Evolutionary conservation across 1,140 invertebrate species (phyloP), one percentile per base, ranked within the genome.

Genomic region (Philaenus spumarius): DNA sequence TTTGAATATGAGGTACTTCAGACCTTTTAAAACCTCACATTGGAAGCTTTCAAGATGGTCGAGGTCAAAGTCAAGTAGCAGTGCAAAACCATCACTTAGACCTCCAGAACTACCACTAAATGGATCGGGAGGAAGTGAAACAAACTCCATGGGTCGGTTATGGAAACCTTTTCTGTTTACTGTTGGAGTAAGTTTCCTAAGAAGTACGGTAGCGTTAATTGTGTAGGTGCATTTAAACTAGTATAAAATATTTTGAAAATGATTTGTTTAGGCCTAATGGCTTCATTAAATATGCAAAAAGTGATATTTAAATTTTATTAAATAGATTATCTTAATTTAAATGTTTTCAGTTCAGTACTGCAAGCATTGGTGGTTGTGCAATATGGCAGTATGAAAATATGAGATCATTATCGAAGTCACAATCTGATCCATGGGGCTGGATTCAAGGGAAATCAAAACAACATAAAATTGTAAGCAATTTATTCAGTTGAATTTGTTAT

Each of bases 371-470:
- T 11, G 85, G 83, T 40, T 87, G 85, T 68, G 80, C 87, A 17
- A 87, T 95, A 59, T 90, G 89, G 86, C 86, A 94, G 72, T 95
- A 95, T 81, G 92, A 96, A 74, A 82, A 80, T 64, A 77, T 91
- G 66, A 75, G 88, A 60, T 70, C 76, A 40, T 17, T 20, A 5
- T 17, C 40, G 12, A 15, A 17, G 19, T 17, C 19, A 43, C n/a
- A 15, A 45, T 14, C 17, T 11, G 23, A 12, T 45, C 23, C 43
- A 19, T 11, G 19, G 43, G 12, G 11, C 37, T 55, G 55, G 40
- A 30, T 52, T 34, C 34, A 48, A 19, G 15, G 26, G 9, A 30
- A 9, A 30, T 4, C 26, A 4, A 54, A 12, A 39, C 30, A 53
- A 30, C 26, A 30, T 3, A 30, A 30, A 30, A 30, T 30, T 30